Percentiles rank a stretch among this genome's conserved stretches.
Evolutionary conservation across 2,888 invertebrate species (phyloP).

Genomic region (Harpalus rubripes): DNA sequence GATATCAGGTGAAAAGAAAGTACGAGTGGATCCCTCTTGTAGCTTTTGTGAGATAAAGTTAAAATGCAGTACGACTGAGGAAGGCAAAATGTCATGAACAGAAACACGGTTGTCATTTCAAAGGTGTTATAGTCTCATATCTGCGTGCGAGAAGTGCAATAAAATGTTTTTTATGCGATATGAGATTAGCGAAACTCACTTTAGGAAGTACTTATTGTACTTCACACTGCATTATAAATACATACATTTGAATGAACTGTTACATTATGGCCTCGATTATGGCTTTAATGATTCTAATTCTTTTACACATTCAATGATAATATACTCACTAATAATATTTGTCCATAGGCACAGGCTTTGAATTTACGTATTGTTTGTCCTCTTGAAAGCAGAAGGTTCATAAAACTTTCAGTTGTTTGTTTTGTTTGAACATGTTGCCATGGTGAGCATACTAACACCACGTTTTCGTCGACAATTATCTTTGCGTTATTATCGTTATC

Average conservation of each 20-base stretch:
- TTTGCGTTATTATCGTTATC: constrained; percentile 16
- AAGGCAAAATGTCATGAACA: constrained; percentile 27
- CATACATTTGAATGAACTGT: background rate
- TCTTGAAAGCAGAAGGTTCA: background rate
- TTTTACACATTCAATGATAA: background rate
- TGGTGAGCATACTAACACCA: constrained; percentile 6
- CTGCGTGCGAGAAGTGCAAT: constrained; percentile 14
- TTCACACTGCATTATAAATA: background rate
- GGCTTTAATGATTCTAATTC: background rate
- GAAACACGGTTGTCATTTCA: constrained; percentile 8
- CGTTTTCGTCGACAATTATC: constrained; percentile 29
- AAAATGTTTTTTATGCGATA: constrained; percentile 37
- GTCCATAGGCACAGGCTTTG: background rate
- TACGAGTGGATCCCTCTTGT: background rate
- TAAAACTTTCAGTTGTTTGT: constrained; percentile 21
- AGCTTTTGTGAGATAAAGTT: constrained; percentile 21
- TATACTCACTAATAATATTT: background rate
- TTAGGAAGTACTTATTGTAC: constrained; percentile 8
- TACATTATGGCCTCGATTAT: background rate
- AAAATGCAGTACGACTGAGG: constrained; percentile 18
- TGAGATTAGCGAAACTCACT: constrained; percentile 12
- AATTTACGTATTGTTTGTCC: background rate
- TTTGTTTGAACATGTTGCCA: constrained; percentile 25
- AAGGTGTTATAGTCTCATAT: constrained; percentile 16
- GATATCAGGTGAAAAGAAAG: constrained; percentile 11